Percentiles rank a stretch among this genome's conserved stretches.
These are phyloP conservation scores for Mellilla xanthometata DNA, from an alignment of 2,888 invertebrate genomes.

Conservation along the genomic window DNA sequence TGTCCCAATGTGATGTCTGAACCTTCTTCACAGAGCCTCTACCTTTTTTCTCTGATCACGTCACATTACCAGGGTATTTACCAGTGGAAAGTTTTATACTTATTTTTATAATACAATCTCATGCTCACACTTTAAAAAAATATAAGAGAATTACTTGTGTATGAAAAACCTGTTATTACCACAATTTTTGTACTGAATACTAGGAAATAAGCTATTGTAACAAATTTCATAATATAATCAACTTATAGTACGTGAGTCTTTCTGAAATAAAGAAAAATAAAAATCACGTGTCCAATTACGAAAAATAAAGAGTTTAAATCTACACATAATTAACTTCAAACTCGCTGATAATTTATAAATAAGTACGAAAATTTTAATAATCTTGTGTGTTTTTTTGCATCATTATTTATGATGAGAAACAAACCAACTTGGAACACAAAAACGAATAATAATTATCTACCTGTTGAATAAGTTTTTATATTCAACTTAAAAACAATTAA, in stretches of 20 bases:
- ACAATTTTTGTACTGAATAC: too few relatives aligned
- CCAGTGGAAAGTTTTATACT: too few relatives aligned
- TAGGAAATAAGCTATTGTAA: too few relatives aligned
- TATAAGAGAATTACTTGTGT: too few relatives aligned
- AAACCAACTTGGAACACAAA: conserved; percentile 25
- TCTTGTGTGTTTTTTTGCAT: conserved; percentile 19
- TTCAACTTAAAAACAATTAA: conserved; percentile 23
- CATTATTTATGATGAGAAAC: conserved; percentile 30
- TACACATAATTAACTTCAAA: not conserved
- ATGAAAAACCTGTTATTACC: too few relatives aligned
- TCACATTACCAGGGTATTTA: too few relatives aligned
- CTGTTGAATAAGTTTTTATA: conserved; percentile 26
- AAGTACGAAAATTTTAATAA: conserved; percentile 1
- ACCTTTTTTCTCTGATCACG: too few relatives aligned
- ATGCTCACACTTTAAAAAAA: too few relatives aligned
- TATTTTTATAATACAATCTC: too few relatives aligned
- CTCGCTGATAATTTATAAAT: not conserved
- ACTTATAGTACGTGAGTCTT: not conserved
- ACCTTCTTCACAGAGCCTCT: too few relatives aligned
- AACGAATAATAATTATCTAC: conserved; percentile 21
- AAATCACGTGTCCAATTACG: not conserved
- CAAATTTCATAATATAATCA: too few relatives aligned
- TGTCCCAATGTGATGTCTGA: too few relatives aligned
- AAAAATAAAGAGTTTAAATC: not conserved
- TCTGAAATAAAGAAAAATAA: not conserved